Base-by-base conservation (phyloP, 2,888 invertebrate genomes). In the Drosophila conformis region DNA sequence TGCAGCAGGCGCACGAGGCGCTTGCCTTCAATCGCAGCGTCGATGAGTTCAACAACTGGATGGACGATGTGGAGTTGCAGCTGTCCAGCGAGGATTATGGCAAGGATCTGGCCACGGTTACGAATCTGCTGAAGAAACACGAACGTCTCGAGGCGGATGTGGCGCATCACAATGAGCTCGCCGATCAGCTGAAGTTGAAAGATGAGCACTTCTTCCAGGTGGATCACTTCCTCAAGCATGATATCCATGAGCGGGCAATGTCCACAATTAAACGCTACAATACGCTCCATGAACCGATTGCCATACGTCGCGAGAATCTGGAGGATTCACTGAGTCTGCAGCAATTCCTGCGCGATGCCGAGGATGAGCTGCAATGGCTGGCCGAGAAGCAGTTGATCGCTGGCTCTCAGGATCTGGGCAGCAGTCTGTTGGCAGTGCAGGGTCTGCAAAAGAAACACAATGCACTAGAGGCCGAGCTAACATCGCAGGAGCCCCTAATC, bases 301-400 rank as follows among this genome's bases (percentile, higher is more conserved):
- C 97, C 91, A 98, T 97, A 75, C 95, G 98, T 0, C 94, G 97
- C 46, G 99, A 99, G 89, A 98, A 98, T 92, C 94, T 99, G 42
- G 97, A 98, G 90, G 99, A 99, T 78, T 97, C 99, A 0, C 95
- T 96, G 4, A 94, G 97, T 53, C 93, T 99, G 76, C 98, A 98
- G 91, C 97, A 98, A 90, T 98, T 98, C 94, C 95, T 97, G 53
- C 94, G 98, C 31, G 99, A 99, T 91, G 97, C 98, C 0, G 97
- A 98, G 71, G 99, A 99, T 91, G 99, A 99, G 92, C 91, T 98
- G 62, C 95, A 96, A 79, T 99, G 99, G 99, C 93, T 99, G n/a
- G 94, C 94, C 6, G 96, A 97, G 84, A 96, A 96, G 81, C 96
- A 96, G 87, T 95, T 95, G 0, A 91, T 96, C 8, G 96, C 96